Base-by-base conservation (phyloP, 2,797 vertebrate genomes). In the Gila robusta region DNA sequence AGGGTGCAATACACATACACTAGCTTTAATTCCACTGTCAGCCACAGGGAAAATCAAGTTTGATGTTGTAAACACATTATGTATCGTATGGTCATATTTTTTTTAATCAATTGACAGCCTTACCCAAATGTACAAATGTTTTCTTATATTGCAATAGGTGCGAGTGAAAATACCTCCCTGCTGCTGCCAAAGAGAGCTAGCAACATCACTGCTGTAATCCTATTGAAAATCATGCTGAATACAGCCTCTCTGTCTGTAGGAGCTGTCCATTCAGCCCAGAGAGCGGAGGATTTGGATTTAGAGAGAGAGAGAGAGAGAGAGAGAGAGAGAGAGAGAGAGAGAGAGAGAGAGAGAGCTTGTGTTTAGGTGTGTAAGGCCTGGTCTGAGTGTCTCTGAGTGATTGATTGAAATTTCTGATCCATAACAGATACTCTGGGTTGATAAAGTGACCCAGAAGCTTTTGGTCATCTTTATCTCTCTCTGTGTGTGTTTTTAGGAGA, bases 181-280 rank as follows among this genome's bases (percentile, higher is more conserved):
- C 56, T 44, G 77, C 62, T 77, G 66, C 73, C 70, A 83, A 82
- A 87, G 23, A 39, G 41, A 52, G 52, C 21, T 54, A 62, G 28
- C 70, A 74, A 64, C 79, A 81, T 35, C 72, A 84, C 67, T 23
- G 14, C 78, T 56, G 59, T 85, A 87, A 87, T 85, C 82, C 88
- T 81, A 67, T 87, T 69, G 80, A 28, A 73, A 64, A 78, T 79
- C 79, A 82, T 87, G 62, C 64, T 69, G 82, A 70, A 64, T 82
- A 79, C 82, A 87, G 41, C 11, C 64, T 70, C 59, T 66, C 52
- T 77, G 54, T 81, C 82, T 59, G 41, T 47, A 81, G 39, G 79
- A 70, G 19, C 79, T 74, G 73, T 47, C 67, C 67, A 47, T 82
- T 81, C 64, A 64, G 62, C 44, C n/a, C n/a, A 44, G 59, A 17